Conservation (phyloP, 2,797 vertebrate species). For the Sternarchorhynchus goeldii region DNA sequence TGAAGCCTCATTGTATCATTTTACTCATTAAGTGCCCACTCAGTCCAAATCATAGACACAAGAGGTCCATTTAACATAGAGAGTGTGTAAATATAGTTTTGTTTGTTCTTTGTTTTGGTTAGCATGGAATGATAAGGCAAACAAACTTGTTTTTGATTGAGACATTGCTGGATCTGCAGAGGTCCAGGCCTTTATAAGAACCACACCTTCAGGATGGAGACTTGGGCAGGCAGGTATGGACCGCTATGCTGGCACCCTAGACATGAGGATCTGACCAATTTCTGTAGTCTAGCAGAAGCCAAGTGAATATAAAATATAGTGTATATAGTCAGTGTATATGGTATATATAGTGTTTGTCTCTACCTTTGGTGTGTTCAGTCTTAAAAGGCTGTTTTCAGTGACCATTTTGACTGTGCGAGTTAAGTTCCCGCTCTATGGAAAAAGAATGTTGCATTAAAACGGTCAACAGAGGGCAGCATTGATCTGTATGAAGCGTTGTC, state of each 20-base stretch:
- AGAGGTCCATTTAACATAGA: constrained; percentile 52
- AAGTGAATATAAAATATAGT: too few species aligned
- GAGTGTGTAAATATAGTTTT: constrained; percentile 53
- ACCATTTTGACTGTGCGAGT: background rate
- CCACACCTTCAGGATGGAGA: constrained; percentile 25
- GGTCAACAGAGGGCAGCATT: constrained; percentile 55
- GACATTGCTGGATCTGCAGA: constrained; percentile 27
- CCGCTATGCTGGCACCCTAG: background rate
- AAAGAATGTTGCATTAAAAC: background rate
- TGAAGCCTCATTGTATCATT: constrained; percentile 16
- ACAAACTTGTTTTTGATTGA: constrained; percentile 55
- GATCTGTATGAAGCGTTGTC: constrained; percentile 11
- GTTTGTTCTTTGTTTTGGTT: constrained; percentile 1
- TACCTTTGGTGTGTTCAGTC: background rate
- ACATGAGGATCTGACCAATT: background rate
- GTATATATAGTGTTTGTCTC: background rate
- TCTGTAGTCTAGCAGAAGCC: background rate
- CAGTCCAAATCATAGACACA: constrained; percentile 47
- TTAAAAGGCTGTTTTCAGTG: constrained; percentile 7
- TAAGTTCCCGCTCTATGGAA: background rate
- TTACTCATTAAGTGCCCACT: constrained; percentile 49
- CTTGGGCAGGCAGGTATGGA: background rate
- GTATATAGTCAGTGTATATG: background rate
- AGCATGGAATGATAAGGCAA: constrained; percentile 46
- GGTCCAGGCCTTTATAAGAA: constrained; percentile 38